phyloP scores from a whole-genome alignment of 2,888 invertebrate genomes.

The Hydropsyche betteni region DNA sequence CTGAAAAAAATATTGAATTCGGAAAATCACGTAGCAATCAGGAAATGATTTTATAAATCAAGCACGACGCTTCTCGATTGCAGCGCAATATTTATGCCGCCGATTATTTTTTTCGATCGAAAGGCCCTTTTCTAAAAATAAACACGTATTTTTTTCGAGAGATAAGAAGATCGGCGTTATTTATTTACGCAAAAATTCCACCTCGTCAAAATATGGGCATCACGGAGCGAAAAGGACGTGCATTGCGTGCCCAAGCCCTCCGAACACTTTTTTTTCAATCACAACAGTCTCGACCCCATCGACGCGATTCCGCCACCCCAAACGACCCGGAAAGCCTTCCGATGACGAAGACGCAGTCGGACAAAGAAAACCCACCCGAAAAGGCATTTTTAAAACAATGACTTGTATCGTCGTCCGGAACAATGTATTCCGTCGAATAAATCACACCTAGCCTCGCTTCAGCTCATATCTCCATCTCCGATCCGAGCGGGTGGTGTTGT shows the following conservation, averaged over 20 bases:
- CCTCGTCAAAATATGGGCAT: constrained; percentile 31
- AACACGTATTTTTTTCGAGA: neutral
- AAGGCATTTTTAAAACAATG: constrained; percentile 47
- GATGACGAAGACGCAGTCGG: neutral
- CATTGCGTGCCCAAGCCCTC: constrained; percentile 19
- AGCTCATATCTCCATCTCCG: constrained; percentile 42
- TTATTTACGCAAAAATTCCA: constrained; percentile 31
- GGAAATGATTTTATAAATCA: too few species aligned
- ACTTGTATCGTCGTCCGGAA: constrained; percentile 44
- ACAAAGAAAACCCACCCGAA: neutral
- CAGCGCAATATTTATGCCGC: constrained; percentile 3
- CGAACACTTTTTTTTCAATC: constrained; percentile 21
- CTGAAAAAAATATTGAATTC: too few species aligned
- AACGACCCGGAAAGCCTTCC: neutral
- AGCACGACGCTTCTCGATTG: too few species aligned
- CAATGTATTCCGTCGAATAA: constrained; percentile 49
- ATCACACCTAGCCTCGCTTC: constrained; percentile 49
- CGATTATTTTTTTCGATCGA: constrained; percentile 3
- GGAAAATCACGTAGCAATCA: too few species aligned
- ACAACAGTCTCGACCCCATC: constrained; percentile 24
- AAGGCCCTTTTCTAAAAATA: neutral
- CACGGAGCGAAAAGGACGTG: constrained; percentile 8
- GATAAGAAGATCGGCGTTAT: constrained; percentile 24
- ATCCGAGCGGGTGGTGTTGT: constrained; percentile 9
- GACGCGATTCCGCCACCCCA: neutral